Base-by-base conservation (phyloP, 1,140 invertebrate genomes). In the Archegozetes longisetosus region DNA sequence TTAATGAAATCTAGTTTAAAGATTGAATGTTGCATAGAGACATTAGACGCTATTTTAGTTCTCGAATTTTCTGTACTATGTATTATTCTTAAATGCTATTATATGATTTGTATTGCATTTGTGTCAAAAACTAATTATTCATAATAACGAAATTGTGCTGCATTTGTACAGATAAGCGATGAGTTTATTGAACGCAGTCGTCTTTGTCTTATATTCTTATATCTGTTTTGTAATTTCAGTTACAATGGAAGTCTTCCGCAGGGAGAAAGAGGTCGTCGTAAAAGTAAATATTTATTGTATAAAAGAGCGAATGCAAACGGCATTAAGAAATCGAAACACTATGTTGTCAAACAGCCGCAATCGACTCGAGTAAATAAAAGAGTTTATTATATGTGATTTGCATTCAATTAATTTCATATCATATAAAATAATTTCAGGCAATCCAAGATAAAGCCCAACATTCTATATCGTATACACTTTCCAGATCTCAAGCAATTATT, bases 391-490 rank as follows among this genome's bases (percentile, higher is more conserved):
- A n/a, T n/a, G n/a, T n/a, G n/a, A n/a, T 22, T 24, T 60, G 23
- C 54, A 4, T 13, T 48, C 3, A 62, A 54, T 40, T 32, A 22
- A 56, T 49, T 50, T 63, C n/a, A 12, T 54, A 53, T 6, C 20
- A n/a, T 40, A 12, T 55, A 40, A 61, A 53, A 61, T 67, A 63
- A 62, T 70, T 70, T 13, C 83, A 93, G 79, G 89, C 90, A 55
- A 90, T 96, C 65, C 79, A 91, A 68, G 88, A 96, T 73, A 68
- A 68, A 49, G 69, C 71, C 47, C 74, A 74, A 72, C 93, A 97
- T 76, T 94, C 90, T 47, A 95, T 98, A 70, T 95, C 92, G 1
- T 98, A 96, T 73, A 97, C 93, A 53, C 79, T 97, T 65, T 92
- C 86, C 57, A 79, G 92, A 73, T 95, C 86, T 70, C 90, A 97